phyloP scores from a whole-genome alignment of 2,113 vertebrate genomes.

The Nothoprocta perdicaria region DNA sequence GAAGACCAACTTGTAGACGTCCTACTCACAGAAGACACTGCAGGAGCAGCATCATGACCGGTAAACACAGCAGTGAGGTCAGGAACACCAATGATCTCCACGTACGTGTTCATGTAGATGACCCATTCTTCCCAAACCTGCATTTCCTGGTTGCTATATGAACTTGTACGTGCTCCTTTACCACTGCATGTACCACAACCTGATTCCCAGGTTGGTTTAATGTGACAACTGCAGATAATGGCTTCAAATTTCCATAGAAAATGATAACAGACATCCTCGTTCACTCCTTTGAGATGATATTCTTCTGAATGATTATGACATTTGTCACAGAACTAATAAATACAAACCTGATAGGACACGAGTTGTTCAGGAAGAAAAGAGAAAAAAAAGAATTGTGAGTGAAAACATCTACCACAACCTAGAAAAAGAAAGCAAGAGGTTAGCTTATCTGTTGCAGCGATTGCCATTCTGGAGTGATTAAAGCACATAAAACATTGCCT shows the following conservation, averaged over 20 bases:
- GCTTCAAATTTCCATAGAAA: neutral
- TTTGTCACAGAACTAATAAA: neutral
- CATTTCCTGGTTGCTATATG: neutral
- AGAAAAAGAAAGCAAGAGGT: neutral
- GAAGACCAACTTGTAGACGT: neutral
- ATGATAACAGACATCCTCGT: neutral
- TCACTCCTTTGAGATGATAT: neutral
- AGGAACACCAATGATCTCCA: rapidly evolving
- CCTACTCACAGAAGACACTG: neutral
- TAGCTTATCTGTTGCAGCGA: slow-evolving; percentile 1
- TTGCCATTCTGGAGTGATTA: slow-evolving; percentile 13
- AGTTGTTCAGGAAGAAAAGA: neutral
- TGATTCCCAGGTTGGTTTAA: neutral
- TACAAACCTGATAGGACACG: neutral
- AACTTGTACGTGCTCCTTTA: neutral
- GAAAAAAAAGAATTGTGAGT: neutral
- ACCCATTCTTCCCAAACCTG: neutral
- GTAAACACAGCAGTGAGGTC: neutral
- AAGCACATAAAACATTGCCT: slow-evolving; percentile 17
- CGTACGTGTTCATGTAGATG: neutral
- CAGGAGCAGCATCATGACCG: neutral
- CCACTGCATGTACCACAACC: neutral
- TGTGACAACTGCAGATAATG: rapidly evolving
- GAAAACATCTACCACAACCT: neutral
- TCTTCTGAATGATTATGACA: neutral